Evolutionary conservation across 2,888 invertebrate genomes (phyloP).

Genomic region (Rhynchonema sp.): DNA sequence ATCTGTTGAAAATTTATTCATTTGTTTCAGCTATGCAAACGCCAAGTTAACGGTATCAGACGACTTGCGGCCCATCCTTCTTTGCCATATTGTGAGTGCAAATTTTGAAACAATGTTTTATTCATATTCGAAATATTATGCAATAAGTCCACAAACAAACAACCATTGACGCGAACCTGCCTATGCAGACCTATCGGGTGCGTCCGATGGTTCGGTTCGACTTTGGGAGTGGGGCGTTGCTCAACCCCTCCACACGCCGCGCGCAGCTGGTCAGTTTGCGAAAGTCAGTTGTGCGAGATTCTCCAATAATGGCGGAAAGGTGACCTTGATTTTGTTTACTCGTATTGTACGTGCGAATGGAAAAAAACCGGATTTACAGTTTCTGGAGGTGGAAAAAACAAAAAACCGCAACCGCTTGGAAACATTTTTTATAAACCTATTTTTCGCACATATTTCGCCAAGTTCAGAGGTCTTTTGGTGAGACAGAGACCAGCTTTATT

Average conservation of each 20-base stretch:
- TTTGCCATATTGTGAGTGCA: conserved; percentile 73
- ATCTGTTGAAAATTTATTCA: too few species aligned
- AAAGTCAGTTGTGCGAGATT: conserved; percentile 79
- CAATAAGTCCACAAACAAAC: not conserved
- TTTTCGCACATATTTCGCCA: too few species aligned
- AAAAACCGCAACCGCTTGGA: too few species aligned
- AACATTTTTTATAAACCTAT: too few species aligned
- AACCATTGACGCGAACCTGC: not conserved
- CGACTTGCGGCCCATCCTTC: conserved; percentile 87
- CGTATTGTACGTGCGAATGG: too few species aligned
- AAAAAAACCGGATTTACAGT: too few species aligned
- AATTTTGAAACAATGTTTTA: not conserved
- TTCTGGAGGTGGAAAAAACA: too few species aligned
- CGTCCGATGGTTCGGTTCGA: conserved; percentile 83
- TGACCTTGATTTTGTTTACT: too few species aligned
- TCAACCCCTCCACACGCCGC: conserved; percentile 66
- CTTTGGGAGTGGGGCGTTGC: conserved; percentile 92
- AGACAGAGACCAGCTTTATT: too few species aligned
- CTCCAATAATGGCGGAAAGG: conserved; percentile 84
- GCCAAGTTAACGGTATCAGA: conserved; percentile 78
- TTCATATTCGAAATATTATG: too few species aligned
- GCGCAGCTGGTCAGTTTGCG: conserved; percentile 70
- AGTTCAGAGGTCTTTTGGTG: too few species aligned
- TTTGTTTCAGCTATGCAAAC: conserved; percentile 60
- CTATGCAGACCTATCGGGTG: conserved; percentile 54